Conservation (phyloP, 2,113 vertebrate species). For the Phainopepla nitens region DNA sequence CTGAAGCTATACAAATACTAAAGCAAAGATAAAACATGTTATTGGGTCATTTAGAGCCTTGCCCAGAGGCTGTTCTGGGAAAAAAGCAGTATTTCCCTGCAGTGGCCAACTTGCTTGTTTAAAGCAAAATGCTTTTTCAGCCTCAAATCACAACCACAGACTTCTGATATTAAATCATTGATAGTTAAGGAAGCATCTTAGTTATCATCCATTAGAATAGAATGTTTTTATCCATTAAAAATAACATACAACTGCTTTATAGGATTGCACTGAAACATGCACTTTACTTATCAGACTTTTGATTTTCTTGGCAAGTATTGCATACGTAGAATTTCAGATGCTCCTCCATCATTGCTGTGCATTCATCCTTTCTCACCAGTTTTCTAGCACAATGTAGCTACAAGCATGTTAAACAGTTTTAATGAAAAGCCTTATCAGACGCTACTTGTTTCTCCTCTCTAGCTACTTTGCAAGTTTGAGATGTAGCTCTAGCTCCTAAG, state of each 20-base stretch:
- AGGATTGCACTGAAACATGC: neutral
- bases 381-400: neutral
- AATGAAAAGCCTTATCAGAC: neutral
- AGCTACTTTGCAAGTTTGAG: neutral
- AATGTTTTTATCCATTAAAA: neutral
- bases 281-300: neutral
- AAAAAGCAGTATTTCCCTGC: neutral
- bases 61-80: neutral
- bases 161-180: neutral
- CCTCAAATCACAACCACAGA: neutral
- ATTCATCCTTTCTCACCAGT: neutral
- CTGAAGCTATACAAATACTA: neutral
- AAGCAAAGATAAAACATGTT: neutral
- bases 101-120: neutral
- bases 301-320: neutral
- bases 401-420: neutral
- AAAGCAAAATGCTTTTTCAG: neutral
- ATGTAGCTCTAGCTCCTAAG: neutral
- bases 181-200: neutral
- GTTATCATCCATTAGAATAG: neutral
- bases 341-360: neutral
- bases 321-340: neutral
- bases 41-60: neutral
- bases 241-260: neutral
- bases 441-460: neutral